Conservation (phyloP, 2,113 vertebrate genomes). For the Festucalex cinctus region DNA sequence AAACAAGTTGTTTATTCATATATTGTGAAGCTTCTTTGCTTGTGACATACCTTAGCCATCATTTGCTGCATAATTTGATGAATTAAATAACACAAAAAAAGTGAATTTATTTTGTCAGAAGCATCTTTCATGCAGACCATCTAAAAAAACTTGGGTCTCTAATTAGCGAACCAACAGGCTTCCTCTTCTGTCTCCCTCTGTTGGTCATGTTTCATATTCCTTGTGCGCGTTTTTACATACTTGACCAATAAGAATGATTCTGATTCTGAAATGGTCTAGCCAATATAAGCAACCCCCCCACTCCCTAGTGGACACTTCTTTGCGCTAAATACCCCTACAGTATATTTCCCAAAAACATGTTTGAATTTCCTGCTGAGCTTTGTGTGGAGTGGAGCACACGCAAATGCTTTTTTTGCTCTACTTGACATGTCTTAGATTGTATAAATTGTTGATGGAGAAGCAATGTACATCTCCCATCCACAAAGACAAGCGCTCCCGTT, state of each 20-base stretch:
- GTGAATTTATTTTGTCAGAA: too few species aligned
- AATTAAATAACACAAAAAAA: too few species aligned
- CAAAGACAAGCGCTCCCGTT: background rate
- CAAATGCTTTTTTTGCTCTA: conserved; percentile 36
- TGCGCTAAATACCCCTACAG: background rate
- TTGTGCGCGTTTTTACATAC: too few species aligned
- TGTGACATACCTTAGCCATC: background rate
- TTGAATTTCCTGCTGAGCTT: background rate
- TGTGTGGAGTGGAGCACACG: conserved; percentile 23
- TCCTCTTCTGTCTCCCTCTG: too few species aligned
- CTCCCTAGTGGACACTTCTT: background rate
- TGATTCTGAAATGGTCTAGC: too few species aligned
- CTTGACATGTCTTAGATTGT: conserved; percentile 38
- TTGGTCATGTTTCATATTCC: too few species aligned
- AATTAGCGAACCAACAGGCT: too few species aligned
- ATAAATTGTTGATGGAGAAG: conserved; percentile 37
- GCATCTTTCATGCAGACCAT: too few species aligned
- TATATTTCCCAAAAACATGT: background rate
- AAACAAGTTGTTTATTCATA: background rate
- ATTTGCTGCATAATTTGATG: too few species aligned
- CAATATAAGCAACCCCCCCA: too few species aligned
- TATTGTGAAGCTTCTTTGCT: background rate
- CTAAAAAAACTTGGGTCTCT: too few species aligned
- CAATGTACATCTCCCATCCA: conserved; percentile 9
- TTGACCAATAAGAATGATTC: too few species aligned